Base-by-base conservation (phyloP, 2,888 invertebrate species). In the Ophion costatus region DNA sequence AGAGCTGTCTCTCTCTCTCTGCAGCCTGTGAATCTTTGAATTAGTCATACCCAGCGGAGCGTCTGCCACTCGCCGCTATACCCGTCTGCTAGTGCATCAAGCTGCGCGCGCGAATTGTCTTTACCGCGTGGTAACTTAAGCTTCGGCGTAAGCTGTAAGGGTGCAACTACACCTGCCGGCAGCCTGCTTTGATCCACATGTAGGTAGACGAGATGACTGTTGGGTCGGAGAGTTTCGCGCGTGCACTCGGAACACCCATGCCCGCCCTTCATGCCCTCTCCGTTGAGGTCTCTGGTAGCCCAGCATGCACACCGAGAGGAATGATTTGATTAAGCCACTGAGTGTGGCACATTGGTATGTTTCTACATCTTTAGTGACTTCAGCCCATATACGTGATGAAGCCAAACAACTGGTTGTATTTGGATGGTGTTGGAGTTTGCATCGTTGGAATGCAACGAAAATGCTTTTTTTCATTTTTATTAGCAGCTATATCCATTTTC, bases 11-110 rank as follows among this genome's bases (percentile, higher is more conserved):
- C n/a, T 33, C 29, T 56, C 38, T 9, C n/a, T n/a, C n/a, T 11
- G 22, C 9, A 56, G 51, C 56, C 56, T 9, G 24, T 14, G n/a
- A 29, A 56, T 22, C 67, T 22, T 70, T 51, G 29, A 70, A 70
- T 70, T 70, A 70, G 56, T 56, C 51, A 70, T 29, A 70, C n/a
- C 24, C 70, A 29, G 51, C 51, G 24, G n/a, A 56, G 56, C 42
- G 20, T 69, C 69, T 29, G 51, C 22, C 70, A 24, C 56, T 70
- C 56, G 56, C n/a, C 14, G 2, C 33, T 9, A 33, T 29, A 70
- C n/a, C 17, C 29, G n/a, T 56, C 56, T 3, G 70, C 11, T 17
- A 70, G 70, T 56, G 45, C n/a, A 70, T 70, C 56, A 70, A 70
- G 33, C n/a, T 70, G 29, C 70, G 29, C 9, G 70, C 14, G 45